phyloP scores from a whole-genome alignment of 2,888 invertebrate species.

The Tiphia femorata region DNA sequence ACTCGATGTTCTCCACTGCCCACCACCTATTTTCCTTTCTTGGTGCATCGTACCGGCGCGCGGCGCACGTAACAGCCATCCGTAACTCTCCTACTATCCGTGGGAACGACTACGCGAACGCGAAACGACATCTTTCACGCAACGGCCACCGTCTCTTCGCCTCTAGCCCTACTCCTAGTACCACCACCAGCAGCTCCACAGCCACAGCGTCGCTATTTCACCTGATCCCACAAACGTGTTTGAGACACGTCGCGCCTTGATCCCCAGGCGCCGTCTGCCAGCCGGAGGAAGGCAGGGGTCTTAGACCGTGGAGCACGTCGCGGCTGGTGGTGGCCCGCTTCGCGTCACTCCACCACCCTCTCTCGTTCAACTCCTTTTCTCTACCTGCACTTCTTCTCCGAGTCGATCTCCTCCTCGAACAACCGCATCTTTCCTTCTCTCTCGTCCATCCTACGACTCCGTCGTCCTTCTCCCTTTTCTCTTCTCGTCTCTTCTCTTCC shows the following conservation, averaged over 20 bases:
- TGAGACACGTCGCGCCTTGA: constrained; percentile 23
- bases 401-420: background rate
- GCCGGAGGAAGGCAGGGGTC: too few species aligned
- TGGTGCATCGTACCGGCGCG: too few species aligned
- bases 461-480: background rate
- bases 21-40: too few species aligned
- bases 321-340: background rate
- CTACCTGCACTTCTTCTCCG: background rate
- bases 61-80: too few species aligned
- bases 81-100: too few species aligned
- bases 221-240: constrained; percentile 46
- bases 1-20: too few species aligned
- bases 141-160: background rate
- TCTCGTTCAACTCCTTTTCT: constrained; percentile 1
- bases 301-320: background rate
- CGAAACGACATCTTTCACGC: background rate
- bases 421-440: background rate
- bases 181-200: constrained; percentile 18
- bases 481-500: constrained; percentile 20
- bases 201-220: constrained; percentile 37
- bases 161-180: constrained; percentile 14
- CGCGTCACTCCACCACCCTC: background rate
- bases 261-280: constrained; percentile 7
- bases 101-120: background rate
- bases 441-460: background rate